Conservation (phyloP, 1,140 invertebrate species). For the Hermatobates lingyangjiaoensis region DNA sequence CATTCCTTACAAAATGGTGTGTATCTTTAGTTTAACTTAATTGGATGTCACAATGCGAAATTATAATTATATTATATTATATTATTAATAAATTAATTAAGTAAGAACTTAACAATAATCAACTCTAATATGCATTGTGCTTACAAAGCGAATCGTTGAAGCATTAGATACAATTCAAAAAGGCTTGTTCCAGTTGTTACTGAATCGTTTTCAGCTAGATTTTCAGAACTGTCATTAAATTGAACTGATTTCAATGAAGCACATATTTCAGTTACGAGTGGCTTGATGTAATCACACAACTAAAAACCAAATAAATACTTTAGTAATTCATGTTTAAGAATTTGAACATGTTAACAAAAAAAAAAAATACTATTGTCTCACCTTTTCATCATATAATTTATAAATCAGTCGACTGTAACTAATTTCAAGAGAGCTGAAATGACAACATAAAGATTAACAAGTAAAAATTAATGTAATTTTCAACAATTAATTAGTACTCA, state of each 20-base stretch:
- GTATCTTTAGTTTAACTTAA: too few relatives aligned
- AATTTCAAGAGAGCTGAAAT: slow-evolving; percentile 7
- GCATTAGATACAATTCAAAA: slow-evolving; percentile 74
- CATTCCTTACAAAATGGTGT: too few relatives aligned
- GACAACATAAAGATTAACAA: too few relatives aligned
- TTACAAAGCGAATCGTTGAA: slow-evolving; percentile 64
- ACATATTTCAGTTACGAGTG: slow-evolving; percentile 49
- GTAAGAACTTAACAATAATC: too few relatives aligned
- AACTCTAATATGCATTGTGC: too few relatives aligned
- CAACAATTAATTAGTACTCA: too few relatives aligned
- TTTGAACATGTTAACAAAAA: background rate
- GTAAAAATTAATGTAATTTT: too few relatives aligned
- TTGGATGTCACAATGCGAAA: too few relatives aligned
- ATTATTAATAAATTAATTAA: too few relatives aligned
- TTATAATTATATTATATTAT: too few relatives aligned
- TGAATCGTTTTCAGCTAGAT: slow-evolving; percentile 31
- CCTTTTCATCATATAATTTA: slow-evolving; percentile 8
- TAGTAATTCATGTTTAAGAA: background rate
- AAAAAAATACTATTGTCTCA: too few relatives aligned
- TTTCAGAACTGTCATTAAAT: slow-evolving; percentile 21
- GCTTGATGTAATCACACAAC: slow-evolving; percentile 45
- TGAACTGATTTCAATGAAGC: slow-evolving; percentile 43
- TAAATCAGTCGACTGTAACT: slow-evolving; percentile 4
- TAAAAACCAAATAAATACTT: slow-evolving; percentile 10
- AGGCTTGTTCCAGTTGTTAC: slow-evolving; percentile 60